Base-by-base conservation (phyloP, 92 coral and sea anemone genomes). In the Virgularia gustaviana region DNA sequence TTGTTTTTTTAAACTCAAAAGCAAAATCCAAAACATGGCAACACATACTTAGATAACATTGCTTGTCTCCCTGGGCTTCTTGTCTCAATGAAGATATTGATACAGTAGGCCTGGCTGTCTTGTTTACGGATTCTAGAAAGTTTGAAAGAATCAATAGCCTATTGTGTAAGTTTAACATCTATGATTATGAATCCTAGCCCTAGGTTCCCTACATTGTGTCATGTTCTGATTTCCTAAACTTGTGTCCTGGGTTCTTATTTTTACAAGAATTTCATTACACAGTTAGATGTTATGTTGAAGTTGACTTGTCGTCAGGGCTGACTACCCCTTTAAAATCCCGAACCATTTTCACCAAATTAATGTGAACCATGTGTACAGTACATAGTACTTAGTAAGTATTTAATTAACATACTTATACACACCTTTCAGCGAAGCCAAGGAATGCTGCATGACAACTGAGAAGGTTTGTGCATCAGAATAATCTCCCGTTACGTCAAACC, bases 381-480 rank as follows among this genome's bases (percentile, higher is more conserved):
- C n/a, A n/a, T n/a, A n/a, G n/a, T n/a, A n/a, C n/a, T n/a, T n/a
- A n/a, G n/a, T n/a, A n/a, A n/a, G n/a, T 16, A 20, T 52, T 36
- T 11, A 27, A 25, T 55, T 9, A 23, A 34, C 37, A 73, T n/a
- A n/a, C n/a, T n/a, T n/a, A n/a, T n/a, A 32, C 65, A 41, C 75
- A 88, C 95, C 96, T 88, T 84, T 84, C 45, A 86, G 57, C 20
- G 86, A 89, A 1, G 86, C 78, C 62, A 92, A 54, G 0, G 83
- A 60, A 37, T 86, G 85, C 44, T 86, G 98, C 28, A 89, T 70
- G 2, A 89, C 87, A 59, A 86, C 35, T 7, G 90, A 55, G 61
- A 92, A 92, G 6, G 79, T 77, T 9, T 74, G 76, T 13, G 85
- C 87, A 52, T 85, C 89, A 8, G 85, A 58, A 10, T 43, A 7